A percentile compares a stretch with the other conserved stretches of the same genome.
Evolutionary conservation across 2,888 invertebrate species (phyloP).

Genomic region (Drosophila quasianomalipes): DNA sequence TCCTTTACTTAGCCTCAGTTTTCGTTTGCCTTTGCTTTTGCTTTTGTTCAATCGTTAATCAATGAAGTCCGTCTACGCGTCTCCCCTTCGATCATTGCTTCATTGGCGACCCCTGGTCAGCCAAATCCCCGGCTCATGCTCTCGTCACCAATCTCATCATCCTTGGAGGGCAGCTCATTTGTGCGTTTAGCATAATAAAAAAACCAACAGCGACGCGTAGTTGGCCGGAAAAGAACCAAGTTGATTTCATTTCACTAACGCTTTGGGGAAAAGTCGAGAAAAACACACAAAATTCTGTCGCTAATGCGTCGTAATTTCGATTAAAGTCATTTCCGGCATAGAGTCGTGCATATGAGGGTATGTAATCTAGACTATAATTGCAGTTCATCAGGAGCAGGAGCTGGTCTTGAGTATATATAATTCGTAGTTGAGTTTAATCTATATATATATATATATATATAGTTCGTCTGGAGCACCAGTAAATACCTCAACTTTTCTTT

Average conservation of each 20-base stretch:
- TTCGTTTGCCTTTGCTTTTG: slow-evolving; percentile 2
- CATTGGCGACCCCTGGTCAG: slow-evolving; percentile 67
- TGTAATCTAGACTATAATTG: slow-evolving; percentile 58
- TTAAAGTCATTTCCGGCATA: slow-evolving; percentile 73
- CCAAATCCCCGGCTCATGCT: slow-evolving; percentile 17
- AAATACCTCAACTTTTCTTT: too few relatives aligned
- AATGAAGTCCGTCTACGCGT: slow-evolving; percentile 67
- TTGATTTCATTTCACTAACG: slow-evolving; percentile 75
- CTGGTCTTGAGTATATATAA: not conserved
- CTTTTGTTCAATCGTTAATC: slow-evolving; percentile 75
- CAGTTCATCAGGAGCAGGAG: slow-evolving; percentile 80
- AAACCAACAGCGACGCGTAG: slow-evolving; percentile 60
- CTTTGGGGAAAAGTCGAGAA: slow-evolving; percentile 24
- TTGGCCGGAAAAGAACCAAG: slow-evolving; percentile 65
- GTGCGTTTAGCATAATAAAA: slow-evolving; percentile 80
- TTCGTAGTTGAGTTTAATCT: not conserved
- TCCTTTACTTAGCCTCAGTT: slow-evolving; percentile 28
- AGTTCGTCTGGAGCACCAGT: slow-evolving; percentile 32
- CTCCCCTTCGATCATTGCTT: slow-evolving; percentile 23
- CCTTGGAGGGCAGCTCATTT: slow-evolving; percentile 62
- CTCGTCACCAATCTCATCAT: slow-evolving; percentile 5
- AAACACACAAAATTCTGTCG: slow-evolving; percentile 29
- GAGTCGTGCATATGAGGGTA: slow-evolving; percentile 46
- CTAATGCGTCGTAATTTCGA: slow-evolving; percentile 81
- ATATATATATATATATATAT: not conserved